Conservation (phyloP, 2,888 invertebrate species). For the Salpingus planirostris region DNA sequence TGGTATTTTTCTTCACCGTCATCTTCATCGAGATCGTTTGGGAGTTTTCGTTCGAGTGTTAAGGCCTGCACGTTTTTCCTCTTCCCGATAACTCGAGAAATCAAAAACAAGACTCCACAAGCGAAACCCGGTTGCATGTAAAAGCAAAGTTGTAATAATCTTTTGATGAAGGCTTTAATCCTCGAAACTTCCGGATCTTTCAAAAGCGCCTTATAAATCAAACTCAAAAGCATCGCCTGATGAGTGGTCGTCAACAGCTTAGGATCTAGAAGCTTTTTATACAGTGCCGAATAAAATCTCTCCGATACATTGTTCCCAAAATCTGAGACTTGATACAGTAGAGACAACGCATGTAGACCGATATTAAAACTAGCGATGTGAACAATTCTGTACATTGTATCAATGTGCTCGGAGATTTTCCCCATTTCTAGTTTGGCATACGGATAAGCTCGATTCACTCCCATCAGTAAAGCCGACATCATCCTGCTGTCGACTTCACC, state of each 20-base stretch:
- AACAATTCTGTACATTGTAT: slow-evolving; percentile 73
- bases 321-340: slow-evolving; percentile 57
- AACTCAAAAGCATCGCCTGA: slow-evolving; percentile 73
- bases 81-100: slow-evolving; percentile 57
- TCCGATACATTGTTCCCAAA: slow-evolving; percentile 45
- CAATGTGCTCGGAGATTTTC: slow-evolving; percentile 54
- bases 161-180: slow-evolving; percentile 76
- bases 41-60: slow-evolving; percentile 24
- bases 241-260: slow-evolving; percentile 60
- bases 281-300: slow-evolving; percentile 82
- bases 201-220: slow-evolving; percentile 77
- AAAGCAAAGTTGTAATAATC: slow-evolving; percentile 63
- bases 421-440: slow-evolving; percentile 60
- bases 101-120: slow-evolving; percentile 72
- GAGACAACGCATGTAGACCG: slow-evolving; percentile 47
- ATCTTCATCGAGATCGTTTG: slow-evolving; percentile 16
- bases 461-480: slow-evolving; percentile 74
- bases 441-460: slow-evolving; percentile 77
- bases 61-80: slow-evolving; percentile 27
- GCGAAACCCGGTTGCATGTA: slow-evolving; percentile 68
- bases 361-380: slow-evolving; percentile 70
- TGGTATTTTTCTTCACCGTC: slow-evolving; percentile 30
- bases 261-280: slow-evolving; percentile 74
- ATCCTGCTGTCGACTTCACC: slow-evolving; percentile 76
- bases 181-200: slow-evolving; percentile 65